Evolutionary conservation across 2,797 vertebrate genomes (phyloP), one percentile per base, ranked within the genome.

Genomic region (Cryptoblepharus egeriae): DNA sequence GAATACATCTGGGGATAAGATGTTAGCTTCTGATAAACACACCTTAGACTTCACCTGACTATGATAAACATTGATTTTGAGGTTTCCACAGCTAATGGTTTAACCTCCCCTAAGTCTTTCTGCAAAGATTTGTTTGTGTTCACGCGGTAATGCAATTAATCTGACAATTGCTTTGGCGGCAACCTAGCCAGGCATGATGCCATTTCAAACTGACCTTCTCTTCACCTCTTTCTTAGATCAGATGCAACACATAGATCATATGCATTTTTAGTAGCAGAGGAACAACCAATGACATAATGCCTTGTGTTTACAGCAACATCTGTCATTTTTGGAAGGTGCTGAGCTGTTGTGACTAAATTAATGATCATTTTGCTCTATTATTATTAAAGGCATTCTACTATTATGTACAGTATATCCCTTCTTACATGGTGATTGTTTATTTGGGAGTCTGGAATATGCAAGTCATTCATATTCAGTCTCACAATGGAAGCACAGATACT

Each of bases 121-220:
- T 87, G 81, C 80, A 87, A 87, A 89, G 69, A 32, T 80, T 91
- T 85, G 39, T 84, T 61, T 84, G 81, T 89, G 65, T 89, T 92
- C 79, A 35, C 58, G 63, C 82, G 80, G 68, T 85, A 88, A 82
- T 88, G 72, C 70, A 87, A 83, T 92, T 89, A 77, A 85, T 90
- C 77, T 87, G 88, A 49, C 83, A 86, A 67, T 87, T 92, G 65
- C 76, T 91, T 93, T 86, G 67, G 39, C 87, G 91, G 92, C 90
- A n/a, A 55, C 77, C 32, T 24, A 87, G 91, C 78, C 64, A 88
- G 86, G 86, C n/a, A 10, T 0, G 3, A 87, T 92, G 91, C 74
- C 1, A 5, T 89, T 94, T 93, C 5, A 11, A 82, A 9, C 18
- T 85, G 91, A 82, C 79, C 83, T 91, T 89, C 83, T 84, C 70